phyloP scores from a whole-genome alignment of 2,888 invertebrate species.

The Acronicta aceris region DNA sequence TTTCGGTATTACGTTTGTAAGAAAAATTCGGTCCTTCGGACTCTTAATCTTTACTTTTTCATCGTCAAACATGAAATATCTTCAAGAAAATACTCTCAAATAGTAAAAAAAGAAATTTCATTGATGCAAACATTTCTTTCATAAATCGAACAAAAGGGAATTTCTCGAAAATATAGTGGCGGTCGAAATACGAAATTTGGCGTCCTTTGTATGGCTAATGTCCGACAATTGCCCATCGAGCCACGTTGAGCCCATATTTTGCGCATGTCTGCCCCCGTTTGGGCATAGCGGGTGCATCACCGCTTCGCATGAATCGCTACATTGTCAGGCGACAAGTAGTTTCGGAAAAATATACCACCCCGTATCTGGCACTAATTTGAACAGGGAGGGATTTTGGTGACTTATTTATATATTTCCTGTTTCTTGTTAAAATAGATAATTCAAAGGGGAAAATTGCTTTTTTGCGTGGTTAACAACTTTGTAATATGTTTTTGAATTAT shows the following conservation, averaged over 20 bases:
- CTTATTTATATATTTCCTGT: not conserved
- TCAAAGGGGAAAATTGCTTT: constrained; percentile 15
- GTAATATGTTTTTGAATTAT: constrained; percentile 13
- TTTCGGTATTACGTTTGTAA: too few relatives aligned
- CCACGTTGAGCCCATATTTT: constrained; percentile 66
- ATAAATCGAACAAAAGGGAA: constrained; percentile 46
- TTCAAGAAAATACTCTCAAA: not conserved
- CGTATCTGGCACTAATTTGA: constrained; percentile 82
- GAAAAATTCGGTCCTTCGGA: too few relatives aligned
- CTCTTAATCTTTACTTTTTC: not conserved
- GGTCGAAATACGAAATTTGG: constrained; percentile 34
- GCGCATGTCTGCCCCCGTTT: constrained; percentile 76
- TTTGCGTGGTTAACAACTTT: constrained; percentile 5
- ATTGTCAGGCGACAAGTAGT: constrained; percentile 83
- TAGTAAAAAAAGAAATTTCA: constrained; percentile 45
- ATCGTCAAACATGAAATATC: not conserved
- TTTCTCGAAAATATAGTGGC: constrained; percentile 44
- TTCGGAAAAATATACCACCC: constrained; percentile 85
- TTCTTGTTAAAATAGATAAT: constrained; percentile 5
- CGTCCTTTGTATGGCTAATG: constrained; percentile 57
- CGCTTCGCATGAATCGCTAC: constrained; percentile 69
- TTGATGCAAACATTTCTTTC: constrained; percentile 60
- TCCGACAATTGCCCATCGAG: constrained; percentile 57
- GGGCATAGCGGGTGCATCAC: constrained; percentile 60
- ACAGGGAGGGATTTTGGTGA: constrained; percentile 70